Conservation (phyloP, 2,888 invertebrate species). For the Meandrusa payeni region DNA sequence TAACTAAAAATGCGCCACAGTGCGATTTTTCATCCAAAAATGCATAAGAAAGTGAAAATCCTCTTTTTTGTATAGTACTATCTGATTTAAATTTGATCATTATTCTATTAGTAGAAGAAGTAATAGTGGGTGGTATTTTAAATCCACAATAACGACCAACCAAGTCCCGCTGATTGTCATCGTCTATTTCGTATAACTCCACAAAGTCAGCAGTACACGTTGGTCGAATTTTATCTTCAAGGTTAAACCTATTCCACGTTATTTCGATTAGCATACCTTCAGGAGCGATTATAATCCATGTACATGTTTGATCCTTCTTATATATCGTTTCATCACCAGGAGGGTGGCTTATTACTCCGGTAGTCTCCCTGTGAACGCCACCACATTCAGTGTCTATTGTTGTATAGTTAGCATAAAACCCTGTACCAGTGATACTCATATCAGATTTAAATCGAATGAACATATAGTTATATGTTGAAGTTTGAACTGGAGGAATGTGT, state of each 20-base stretch:
- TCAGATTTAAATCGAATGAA: slow-evolving; percentile 85
- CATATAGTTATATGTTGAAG: slow-evolving; percentile 87
- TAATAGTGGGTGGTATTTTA: slow-evolving; percentile 83
- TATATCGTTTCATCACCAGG: slow-evolving; percentile 46
- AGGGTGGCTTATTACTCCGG: slow-evolving; percentile 85
- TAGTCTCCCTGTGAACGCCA: slow-evolving; percentile 82
- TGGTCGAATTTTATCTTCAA: too few relatives aligned
- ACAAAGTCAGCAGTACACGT: slow-evolving; percentile 84
- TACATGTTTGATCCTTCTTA: slow-evolving; percentile 77
- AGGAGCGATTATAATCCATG: slow-evolving; percentile 89
- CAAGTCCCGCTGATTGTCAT: slow-evolving; percentile 50
- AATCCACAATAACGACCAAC: slow-evolving; percentile 86
- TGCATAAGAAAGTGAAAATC: slow-evolving; percentile 88
- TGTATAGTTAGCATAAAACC: slow-evolving; percentile 89
- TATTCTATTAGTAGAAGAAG: slow-evolving; percentile 84
- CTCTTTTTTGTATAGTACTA: slow-evolving; percentile 62
- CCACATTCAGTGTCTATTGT: slow-evolving; percentile 86
- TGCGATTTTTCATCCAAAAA: slow-evolving; percentile 58
- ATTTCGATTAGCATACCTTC: slow-evolving; percentile 85
- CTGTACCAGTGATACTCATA: slow-evolving; percentile 74
- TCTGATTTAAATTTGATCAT: slow-evolving; percentile 86
- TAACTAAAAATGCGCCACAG: slow-evolving; percentile 88
- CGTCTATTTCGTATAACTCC: slow-evolving; percentile 83
- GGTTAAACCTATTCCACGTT: slow-evolving; percentile 85
- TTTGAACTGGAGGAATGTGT: slow-evolving; percentile 76